Conservation (phyloP, 2,797 vertebrate genomes). For the Characodon lateralis region DNA sequence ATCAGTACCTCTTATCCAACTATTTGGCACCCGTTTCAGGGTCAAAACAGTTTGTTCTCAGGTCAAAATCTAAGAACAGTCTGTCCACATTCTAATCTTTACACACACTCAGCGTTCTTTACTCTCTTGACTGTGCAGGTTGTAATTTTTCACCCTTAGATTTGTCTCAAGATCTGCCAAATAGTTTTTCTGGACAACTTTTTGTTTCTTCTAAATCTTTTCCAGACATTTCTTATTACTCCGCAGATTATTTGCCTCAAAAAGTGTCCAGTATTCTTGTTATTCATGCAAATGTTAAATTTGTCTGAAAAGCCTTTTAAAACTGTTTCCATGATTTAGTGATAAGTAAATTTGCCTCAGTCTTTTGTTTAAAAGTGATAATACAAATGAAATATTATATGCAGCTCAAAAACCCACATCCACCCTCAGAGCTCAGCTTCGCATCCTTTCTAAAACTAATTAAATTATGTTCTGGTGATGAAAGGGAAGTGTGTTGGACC, state of each 20-base stretch:
- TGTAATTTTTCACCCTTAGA: background rate
- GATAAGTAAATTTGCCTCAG: background rate
- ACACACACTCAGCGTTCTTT: background rate
- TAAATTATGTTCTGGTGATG: background rate
- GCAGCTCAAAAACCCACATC: background rate
- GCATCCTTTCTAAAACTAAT: background rate
- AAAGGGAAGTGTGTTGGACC: background rate
- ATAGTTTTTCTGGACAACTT: background rate
- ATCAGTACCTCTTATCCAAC: background rate
- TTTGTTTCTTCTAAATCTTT: background rate
- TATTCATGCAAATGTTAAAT: background rate
- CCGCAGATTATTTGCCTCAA: too few species aligned
- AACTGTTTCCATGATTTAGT: background rate
- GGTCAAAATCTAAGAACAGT: background rate
- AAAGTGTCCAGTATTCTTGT: background rate
- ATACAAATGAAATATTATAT: background rate
- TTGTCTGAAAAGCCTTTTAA: background rate
- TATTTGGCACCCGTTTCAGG: background rate
- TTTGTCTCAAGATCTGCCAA: background rate
- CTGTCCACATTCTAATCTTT: background rate
- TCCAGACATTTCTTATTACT: background rate
- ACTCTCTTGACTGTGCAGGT: background rate
- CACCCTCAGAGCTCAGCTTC: background rate
- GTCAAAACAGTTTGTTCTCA: slow-evolving; percentile 5
- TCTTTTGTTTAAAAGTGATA: background rate